Conservation (phyloP, 2,797 vertebrate genomes). For the Hippocampus kuda region DNA sequence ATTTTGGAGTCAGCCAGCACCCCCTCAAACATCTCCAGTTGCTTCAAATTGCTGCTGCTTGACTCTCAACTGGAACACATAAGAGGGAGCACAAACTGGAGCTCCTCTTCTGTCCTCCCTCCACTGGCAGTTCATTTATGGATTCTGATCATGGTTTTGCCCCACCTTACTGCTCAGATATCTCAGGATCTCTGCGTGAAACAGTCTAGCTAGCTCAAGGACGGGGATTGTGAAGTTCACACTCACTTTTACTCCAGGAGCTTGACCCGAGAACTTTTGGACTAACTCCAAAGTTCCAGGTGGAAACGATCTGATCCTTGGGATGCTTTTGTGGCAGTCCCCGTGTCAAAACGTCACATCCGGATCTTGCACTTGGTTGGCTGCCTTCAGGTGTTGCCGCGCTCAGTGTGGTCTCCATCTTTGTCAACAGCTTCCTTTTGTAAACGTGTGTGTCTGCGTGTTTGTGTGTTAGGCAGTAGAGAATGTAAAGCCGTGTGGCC, state of each 20-base stretch:
- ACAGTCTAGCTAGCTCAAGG: too few relatives aligned
- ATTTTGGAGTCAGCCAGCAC: too few relatives aligned
- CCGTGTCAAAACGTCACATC: neutral
- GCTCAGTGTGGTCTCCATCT: constrained; percentile 19
- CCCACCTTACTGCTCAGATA: too few relatives aligned
- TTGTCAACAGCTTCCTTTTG: constrained; percentile 51
- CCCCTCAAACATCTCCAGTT: too few relatives aligned
- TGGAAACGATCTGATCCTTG: neutral
- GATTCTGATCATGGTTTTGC: too few relatives aligned
- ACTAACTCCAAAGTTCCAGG: neutral
- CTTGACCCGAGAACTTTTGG: neutral
- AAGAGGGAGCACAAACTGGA: too few relatives aligned
- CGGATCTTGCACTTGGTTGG: neutral
- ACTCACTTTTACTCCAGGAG: neutral
- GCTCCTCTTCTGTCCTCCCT: too few relatives aligned
- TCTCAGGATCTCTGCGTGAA: too few relatives aligned
- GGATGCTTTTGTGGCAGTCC: neutral
- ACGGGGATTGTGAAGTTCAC: neutral
- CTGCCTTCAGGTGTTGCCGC: neutral
- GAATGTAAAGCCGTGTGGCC: constrained; percentile 48
- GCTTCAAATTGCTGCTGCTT: too few relatives aligned
- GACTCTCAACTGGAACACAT: too few relatives aligned
- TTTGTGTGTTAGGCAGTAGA: constrained; percentile 45
- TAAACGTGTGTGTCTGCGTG: constrained; percentile 46
- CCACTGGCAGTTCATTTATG: too few relatives aligned